phyloP scores from a whole-genome alignment of 1,140 invertebrate genomes.

The Bombus confusus region DNA sequence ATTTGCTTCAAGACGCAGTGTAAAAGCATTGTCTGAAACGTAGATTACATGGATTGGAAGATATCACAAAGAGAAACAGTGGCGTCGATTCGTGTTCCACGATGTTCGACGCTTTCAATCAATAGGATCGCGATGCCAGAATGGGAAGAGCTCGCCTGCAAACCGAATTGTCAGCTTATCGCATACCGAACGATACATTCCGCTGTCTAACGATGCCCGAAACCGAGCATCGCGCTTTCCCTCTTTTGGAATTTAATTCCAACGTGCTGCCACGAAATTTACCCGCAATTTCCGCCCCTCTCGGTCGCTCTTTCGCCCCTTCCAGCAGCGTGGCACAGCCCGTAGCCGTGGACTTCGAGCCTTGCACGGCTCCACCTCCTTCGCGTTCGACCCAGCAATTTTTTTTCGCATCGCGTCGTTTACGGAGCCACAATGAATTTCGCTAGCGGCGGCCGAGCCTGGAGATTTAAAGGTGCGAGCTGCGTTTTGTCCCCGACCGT shows the following conservation, averaged over 20 bases:
- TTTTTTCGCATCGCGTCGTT: slow-evolving; percentile 55
- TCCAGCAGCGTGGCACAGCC: too few species aligned
- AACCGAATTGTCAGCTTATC: slow-evolving; percentile 50
- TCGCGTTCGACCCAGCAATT: slow-evolving; percentile 55
- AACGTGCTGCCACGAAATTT: slow-evolving; percentile 55
- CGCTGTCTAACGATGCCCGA: slow-evolving; percentile 33
- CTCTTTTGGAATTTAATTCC: slow-evolving; percentile 60
- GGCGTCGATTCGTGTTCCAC: too few species aligned
- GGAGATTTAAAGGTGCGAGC: slow-evolving; percentile 55
- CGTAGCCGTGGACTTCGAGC: slow-evolving; percentile 13
- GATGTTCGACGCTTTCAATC: not conserved
- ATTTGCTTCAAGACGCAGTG: too few species aligned
- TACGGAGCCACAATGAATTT: slow-evolving; percentile 59
- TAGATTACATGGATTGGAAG: not conserved
- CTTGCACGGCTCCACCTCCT: slow-evolving; percentile 37
- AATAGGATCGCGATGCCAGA: not conserved
- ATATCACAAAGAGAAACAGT: not conserved
- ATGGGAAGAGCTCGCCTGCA: not conserved
- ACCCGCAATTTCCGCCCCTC: slow-evolving; percentile 48
- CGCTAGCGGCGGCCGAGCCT: not conserved
- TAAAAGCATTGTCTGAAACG: too few species aligned
- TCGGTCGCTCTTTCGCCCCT: not conserved
- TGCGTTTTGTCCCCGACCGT: slow-evolving; percentile 36
- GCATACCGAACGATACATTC: slow-evolving; percentile 46
- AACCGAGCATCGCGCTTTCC: slow-evolving; percentile 21